Conservation (phyloP, 2,113 vertebrate species). For the Microcebus murinus region DNA sequence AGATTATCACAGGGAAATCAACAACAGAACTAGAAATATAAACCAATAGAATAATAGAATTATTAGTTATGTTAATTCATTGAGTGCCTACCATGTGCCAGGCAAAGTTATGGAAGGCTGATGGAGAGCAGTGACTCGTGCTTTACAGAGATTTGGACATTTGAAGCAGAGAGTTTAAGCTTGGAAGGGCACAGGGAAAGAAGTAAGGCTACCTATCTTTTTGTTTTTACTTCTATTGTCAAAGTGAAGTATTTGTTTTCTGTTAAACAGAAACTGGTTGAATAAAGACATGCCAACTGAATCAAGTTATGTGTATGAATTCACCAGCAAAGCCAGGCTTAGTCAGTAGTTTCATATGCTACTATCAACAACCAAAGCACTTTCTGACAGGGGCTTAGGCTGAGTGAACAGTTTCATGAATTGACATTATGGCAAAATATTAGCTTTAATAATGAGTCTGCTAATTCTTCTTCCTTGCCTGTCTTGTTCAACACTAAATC, state of each 20-base stretch:
- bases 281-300: not conserved
- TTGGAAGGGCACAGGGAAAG: not conserved
- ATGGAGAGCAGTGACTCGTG: not conserved
- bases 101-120: not conserved
- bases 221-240: not conserved
- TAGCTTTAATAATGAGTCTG: slow-evolving; percentile 52
- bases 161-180: not conserved
- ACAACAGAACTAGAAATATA: not conserved
- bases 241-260: slow-evolving; percentile 43
- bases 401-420: slow-evolving; percentile 44
- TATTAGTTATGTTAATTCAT: not conserved
- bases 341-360: not conserved
- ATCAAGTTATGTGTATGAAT: not conserved
- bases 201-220: not conserved
- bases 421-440: slow-evolving; percentile 50
- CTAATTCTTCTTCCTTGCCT: slow-evolving; percentile 47
- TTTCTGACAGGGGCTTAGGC: not conserved
- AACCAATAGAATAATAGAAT: not conserved
- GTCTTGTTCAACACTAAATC: slow-evolving; percentile 20
- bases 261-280: slow-evolving; percentile 21
- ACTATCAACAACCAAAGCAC: not conserved
- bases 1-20: not conserved
- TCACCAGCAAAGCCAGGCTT: not conserved
- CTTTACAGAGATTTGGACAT: not conserved
- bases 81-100: not conserved